Evolutionary conservation across 2,113 vertebrate genomes (phyloP).

Genomic region (Cephalopholis sonnerati): DNA sequence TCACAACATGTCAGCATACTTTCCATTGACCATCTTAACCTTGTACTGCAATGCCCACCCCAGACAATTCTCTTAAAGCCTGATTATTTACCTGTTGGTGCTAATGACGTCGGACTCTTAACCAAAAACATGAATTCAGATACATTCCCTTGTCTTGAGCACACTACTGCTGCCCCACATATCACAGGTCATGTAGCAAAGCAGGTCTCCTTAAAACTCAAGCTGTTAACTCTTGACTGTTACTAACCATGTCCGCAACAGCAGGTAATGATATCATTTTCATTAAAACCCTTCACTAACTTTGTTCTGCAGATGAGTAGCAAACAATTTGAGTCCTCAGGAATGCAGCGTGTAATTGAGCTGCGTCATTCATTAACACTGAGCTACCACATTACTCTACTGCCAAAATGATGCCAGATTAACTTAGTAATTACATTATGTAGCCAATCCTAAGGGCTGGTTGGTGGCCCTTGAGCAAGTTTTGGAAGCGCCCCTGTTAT

Average conservation of each 20-base stretch:
- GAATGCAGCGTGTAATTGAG: conserved; percentile 51
- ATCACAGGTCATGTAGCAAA: conserved; percentile 55
- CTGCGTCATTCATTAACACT: conserved; percentile 52
- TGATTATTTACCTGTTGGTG: conserved; percentile 59
- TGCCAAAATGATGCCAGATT: conserved; percentile 46
- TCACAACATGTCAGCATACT: conserved; percentile 26
- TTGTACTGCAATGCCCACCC: conserved; percentile 42
- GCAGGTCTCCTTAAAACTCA: conserved; percentile 45
- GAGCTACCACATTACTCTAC: conserved; percentile 25
- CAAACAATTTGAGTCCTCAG: conserved; percentile 71
- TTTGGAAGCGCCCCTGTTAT: conserved; percentile 19
- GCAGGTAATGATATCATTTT: conserved; percentile 17
- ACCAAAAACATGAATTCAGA: conserved; percentile 42
- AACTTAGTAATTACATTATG: conserved; percentile 41
- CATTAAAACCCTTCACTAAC: conserved; percentile 15
- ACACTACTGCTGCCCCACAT: conserved; percentile 43
- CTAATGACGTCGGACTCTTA: conserved; percentile 48
- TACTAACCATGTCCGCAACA: conserved; percentile 32
- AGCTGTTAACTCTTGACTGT: conserved; percentile 66
- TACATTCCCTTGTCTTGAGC: conserved; percentile 56
- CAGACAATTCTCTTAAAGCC: conserved; percentile 33
- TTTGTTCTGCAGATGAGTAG: conserved; percentile 51
- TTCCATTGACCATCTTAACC: conserved; percentile 45
- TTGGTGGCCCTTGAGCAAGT: conserved; percentile 15
- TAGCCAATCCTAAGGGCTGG: conserved; percentile 38